Evolutionary conservation across 2,797 vertebrate species (phyloP), one percentile per base, ranked within the genome.

Genomic region (Enteromius viviparus): DNA sequence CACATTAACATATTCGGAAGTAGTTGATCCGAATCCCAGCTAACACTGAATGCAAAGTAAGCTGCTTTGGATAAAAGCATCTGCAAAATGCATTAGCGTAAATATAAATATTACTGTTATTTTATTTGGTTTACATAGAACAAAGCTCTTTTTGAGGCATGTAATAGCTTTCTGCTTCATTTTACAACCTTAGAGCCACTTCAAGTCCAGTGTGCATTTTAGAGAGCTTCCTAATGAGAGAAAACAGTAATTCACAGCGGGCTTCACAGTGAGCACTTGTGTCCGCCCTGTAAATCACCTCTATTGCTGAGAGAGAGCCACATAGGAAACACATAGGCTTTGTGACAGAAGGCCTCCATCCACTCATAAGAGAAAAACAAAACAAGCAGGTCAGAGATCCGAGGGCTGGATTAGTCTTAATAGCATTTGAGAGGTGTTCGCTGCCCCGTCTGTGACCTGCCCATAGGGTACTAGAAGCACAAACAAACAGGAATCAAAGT

Each of bases 401-500:
- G 51, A 71, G 15, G 45, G 29, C 21, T 53, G 71, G 80, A 82
- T 82, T 75, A 82, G 80, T 66, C 45, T 75, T 66, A 75, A 82
- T 26, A 65, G 47, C 6, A 7, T 21, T 66, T 2, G 45, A 82
- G 60, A 75, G 32, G 71, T 65, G 72, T 26, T 53, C 23, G 45
- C 65, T 79, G 45, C 82, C 68, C 66, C 23, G 49, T 68, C 65
- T 82, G 58, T 71, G 76, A 78, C 80, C 68, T 66, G 26, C 66
- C 75, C 66, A 58, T 3, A 11, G 68, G 47, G 34, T 26, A 82
- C 26, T 29, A 21, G 37, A 72, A 64, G 45, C 58, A 60, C 55
- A 42, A 69, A 71, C 74, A 82, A 75, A 75, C 19, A 82, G 47
- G 71, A 49, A 76, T 85, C 79, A 78, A 72, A 64, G 55, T 85